Evolutionary conservation across 2,797 vertebrate genomes (phyloP).

Genomic region (Ctenochaetus hawaiiensis): DNA sequence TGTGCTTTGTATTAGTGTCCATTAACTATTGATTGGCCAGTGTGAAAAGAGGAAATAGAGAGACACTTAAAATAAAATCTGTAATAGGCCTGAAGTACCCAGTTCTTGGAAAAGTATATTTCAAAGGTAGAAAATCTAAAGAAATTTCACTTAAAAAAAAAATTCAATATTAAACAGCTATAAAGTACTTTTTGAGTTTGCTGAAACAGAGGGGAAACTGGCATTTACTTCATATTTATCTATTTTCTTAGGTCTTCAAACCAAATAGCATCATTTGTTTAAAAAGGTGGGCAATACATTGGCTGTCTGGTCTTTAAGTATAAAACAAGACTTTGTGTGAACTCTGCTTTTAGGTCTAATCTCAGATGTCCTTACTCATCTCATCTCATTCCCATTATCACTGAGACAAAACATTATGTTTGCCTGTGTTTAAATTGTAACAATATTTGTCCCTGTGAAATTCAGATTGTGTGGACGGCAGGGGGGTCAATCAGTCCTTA

Average conservation of each 20-base stretch:
- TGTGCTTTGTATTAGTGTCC: conserved; percentile 62
- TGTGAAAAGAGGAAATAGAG: conserved; percentile 44
- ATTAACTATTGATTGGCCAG: conserved; percentile 68
- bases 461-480: background rate
- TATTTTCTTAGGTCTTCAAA: background rate
- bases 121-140: background rate
- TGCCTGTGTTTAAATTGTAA: background rate
- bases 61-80: conserved; percentile 54
- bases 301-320: background rate
- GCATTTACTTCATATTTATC: background rate
- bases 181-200: background rate
- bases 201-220: background rate
- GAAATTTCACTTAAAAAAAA: background rate
- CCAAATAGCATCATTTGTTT: background rate
- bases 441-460: background rate
- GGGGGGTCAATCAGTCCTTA: too few species aligned
- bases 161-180: background rate
- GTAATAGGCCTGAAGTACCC: conserved; percentile 14
- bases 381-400: background rate
- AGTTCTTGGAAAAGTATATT: conserved; percentile 30
- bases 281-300: background rate
- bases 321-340: background rate
- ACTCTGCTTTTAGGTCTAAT: background rate
- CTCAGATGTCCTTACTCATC: background rate
- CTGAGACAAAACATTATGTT: background rate